Conservation (phyloP, 2,797 vertebrate species). For the Darevskia nairensis region DNA sequence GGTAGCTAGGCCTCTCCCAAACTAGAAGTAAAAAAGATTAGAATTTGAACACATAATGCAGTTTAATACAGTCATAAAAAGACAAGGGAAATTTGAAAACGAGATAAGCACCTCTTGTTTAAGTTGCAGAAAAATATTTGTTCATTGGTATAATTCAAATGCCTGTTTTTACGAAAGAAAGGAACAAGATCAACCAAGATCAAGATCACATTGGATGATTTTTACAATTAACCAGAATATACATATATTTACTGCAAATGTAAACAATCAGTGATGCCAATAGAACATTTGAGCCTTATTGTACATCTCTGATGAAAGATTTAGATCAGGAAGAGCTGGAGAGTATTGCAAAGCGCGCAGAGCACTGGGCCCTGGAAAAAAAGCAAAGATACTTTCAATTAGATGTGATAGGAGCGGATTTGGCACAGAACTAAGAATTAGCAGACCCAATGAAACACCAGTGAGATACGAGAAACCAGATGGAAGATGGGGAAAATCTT, state of each 20-base stretch:
- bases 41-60: background rate
- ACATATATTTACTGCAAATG: conserved; percentile 7
- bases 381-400: conserved; percentile 62
- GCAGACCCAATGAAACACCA: conserved; percentile 71
- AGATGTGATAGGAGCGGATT: conserved; percentile 63
- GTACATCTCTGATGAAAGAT: conserved; percentile 65
- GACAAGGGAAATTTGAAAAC: background rate
- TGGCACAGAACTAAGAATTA: conserved; percentile 69
- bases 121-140: background rate
- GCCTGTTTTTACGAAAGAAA: background rate
- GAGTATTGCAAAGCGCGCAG: conserved; percentile 38
- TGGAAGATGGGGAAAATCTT: conserved; percentile 46
- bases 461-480: conserved; percentile 60
- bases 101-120: background rate
- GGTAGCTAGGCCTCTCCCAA: background rate
- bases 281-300: conserved; percentile 54
- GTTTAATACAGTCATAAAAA: background rate
- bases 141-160: background rate
- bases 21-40: background rate
- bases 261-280: conserved; percentile 59
- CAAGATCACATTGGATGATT: conserved; percentile 21
- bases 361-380: conserved; percentile 60
- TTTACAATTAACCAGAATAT: conserved; percentile 59
- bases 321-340: conserved; percentile 59
- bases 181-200: background rate